Percentiles rank a stretch among this genome's conserved stretches.
These are phyloP conservation scores for Sphenopsis melanotis DNA, from an alignment of 2,797 vertebrate genomes.

Conservation along the genomic window DNA sequence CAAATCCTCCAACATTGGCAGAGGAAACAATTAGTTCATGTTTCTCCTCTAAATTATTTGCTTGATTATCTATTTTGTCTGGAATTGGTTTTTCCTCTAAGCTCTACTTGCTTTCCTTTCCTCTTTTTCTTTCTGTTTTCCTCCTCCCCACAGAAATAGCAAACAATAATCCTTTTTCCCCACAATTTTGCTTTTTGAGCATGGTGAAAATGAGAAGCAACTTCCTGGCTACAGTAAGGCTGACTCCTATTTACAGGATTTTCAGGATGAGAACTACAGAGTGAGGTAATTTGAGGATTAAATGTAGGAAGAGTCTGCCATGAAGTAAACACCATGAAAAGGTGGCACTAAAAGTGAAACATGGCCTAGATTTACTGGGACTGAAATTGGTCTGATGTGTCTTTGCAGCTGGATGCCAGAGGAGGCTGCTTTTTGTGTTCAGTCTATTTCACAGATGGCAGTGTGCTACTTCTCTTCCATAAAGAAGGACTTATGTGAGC, in stretches of 20 bases:
- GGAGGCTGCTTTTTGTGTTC: not conserved
- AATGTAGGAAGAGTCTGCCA: not conserved
- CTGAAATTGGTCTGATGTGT: not conserved
- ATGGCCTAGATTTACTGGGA: not conserved
- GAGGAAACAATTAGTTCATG: not conserved
- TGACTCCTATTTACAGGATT: not conserved
- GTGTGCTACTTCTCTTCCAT: not conserved
- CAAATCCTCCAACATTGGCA: rapidly evolving
- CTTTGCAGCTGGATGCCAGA: not conserved
- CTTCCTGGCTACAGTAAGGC: not conserved
- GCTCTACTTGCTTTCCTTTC: not conserved
- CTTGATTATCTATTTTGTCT: not conserved
- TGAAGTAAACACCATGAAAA: not conserved
- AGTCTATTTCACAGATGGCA: not conserved
- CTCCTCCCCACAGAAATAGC: not conserved
- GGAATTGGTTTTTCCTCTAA: not conserved
- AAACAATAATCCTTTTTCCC: not conserved
- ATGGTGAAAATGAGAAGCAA: not conserved
- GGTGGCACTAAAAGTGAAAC: not conserved
- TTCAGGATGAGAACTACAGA: not conserved
- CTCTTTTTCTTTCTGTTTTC: not conserved
- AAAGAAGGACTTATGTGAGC: not conserved
- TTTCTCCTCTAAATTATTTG: not conserved
- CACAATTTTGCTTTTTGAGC: not conserved
- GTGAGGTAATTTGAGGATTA: not conserved